phyloP scores from a whole-genome alignment of 2,797 vertebrate genomes.

The Rhyacichthys aspro region DNA sequence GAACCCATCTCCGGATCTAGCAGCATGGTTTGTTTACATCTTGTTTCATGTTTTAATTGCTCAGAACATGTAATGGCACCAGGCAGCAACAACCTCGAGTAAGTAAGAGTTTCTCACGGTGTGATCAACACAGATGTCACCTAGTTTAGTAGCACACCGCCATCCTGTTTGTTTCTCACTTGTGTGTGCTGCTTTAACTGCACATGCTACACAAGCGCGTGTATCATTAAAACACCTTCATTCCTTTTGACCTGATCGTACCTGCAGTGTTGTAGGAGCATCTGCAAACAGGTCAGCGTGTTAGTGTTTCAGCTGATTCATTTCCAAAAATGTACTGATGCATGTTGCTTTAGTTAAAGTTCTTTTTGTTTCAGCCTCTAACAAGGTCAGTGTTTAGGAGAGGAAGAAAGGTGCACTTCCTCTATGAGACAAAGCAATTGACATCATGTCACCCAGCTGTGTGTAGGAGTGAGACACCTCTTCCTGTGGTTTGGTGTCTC shows the following conservation, averaged over 20 bases:
- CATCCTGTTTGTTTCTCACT: conserved; percentile 10
- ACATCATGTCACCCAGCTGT: conserved; percentile 48
- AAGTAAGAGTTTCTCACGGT: conserved; percentile 20
- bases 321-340: conserved; percentile 6
- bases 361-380: conserved; percentile 16
- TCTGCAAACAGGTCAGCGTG: conserved; percentile 12
- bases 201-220: conserved; percentile 11
- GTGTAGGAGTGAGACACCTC: conserved; percentile 51
- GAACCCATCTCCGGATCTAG: no score
- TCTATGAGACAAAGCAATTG: conserved; percentile 35
- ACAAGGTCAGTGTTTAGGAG: conserved; percentile 42
- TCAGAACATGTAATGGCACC: conserved; percentile 15
- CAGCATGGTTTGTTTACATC: no score
- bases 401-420: conserved; percentile 38
- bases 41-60: not conserved
- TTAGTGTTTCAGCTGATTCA: not conserved
- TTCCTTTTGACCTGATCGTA: conserved; percentile 5
- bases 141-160: conserved; percentile 6
- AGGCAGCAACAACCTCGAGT: not conserved
- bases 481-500: conserved; percentile 53
- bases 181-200: not conserved
- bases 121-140: conserved; percentile 4
- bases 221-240: not conserved
- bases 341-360: not conserved
- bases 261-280: not conserved